A percentile compares a stretch with the other conserved stretches of the same genome.
Conservation (phyloP, 1,140 invertebrate species). For the Trichonephila inaurata region DNA sequence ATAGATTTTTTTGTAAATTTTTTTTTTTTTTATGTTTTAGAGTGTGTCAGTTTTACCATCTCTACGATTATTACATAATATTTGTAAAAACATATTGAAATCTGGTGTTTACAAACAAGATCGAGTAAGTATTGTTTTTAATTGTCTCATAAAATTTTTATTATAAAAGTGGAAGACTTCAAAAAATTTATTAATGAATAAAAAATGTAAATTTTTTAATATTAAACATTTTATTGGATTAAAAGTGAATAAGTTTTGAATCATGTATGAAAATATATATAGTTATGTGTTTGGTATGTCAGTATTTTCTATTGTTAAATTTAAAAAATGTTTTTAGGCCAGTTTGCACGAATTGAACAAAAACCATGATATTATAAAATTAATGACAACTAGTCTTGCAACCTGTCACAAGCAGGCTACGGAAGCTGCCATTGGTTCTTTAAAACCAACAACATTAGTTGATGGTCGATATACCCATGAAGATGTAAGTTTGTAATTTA, state of each 20-base stretch:
- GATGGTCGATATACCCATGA: constrained; percentile 82
- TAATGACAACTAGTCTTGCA: constrained; percentile 82
- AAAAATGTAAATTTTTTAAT: too few relatives aligned
- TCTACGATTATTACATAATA: constrained; percentile 82
- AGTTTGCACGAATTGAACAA: constrained; percentile 82
- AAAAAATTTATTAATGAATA: too few relatives aligned
- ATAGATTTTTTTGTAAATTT: not conserved
- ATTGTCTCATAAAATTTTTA: too few relatives aligned
- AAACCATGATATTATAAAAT: constrained; percentile 82
- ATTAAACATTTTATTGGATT: too few relatives aligned
- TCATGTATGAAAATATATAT: too few relatives aligned
- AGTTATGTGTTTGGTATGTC: too few relatives aligned
- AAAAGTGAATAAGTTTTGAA: too few relatives aligned
- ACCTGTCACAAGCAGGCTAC: constrained; percentile 82
- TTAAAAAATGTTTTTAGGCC: constrained; percentile 79
- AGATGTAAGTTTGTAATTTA: constrained; percentile 80
- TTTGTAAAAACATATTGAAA: constrained; percentile 82
- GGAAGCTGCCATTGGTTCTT: constrained; percentile 78
- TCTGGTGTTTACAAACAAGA: constrained; percentile 82
- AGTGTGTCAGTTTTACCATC: constrained; percentile 81
- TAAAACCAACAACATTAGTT: constrained; percentile 81
- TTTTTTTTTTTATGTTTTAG: constrained; percentile 75
- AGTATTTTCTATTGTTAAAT: not conserved
- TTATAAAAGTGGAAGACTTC: too few relatives aligned
- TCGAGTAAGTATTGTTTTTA: constrained; percentile 79